phyloP scores from a whole-genome alignment of 2,797 vertebrate genomes.

The Glyptemys insculpta region DNA sequence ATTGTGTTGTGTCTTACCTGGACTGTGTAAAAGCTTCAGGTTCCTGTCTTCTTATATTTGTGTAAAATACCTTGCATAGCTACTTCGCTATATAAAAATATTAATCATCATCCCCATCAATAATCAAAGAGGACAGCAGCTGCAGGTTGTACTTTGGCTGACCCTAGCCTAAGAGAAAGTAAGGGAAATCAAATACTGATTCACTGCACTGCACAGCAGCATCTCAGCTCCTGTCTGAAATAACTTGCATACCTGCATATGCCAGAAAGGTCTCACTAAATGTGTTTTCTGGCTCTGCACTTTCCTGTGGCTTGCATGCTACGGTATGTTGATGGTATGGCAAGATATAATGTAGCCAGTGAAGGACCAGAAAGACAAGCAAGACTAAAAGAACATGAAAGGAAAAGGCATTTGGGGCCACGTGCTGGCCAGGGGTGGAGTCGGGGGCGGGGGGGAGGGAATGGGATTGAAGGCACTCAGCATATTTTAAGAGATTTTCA shows the following conservation, averaged over 20 bases:
- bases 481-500: not conserved
- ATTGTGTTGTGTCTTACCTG: not conserved
- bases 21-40: slow-evolving; percentile 21
- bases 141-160: slow-evolving; percentile 63
- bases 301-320: accelerated
- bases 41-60: slow-evolving; percentile 12
- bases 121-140: slow-evolving; percentile 52
- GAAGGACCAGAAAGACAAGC: not conserved
- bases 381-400: accelerated
- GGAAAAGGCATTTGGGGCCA: no score
- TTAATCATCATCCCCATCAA: slow-evolving; percentile 42
- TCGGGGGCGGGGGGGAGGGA: not conserved
- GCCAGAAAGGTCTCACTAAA: accelerated
- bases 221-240: not conserved
- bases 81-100: slow-evolving; percentile 17
- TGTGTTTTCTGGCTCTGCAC: not conserved
- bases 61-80: slow-evolving; percentile 41
- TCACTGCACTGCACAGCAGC: not conserved
- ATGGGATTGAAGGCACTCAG: not conserved
- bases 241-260: accelerated
- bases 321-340: accelerated
- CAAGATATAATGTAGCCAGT: accelerated
- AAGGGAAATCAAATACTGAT: not conserved
- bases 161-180: slow-evolving; percentile 19
- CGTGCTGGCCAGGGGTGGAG: not conserved